Conservation (phyloP, 2,113 vertebrate species). For the Neoarius graeffei region DNA sequence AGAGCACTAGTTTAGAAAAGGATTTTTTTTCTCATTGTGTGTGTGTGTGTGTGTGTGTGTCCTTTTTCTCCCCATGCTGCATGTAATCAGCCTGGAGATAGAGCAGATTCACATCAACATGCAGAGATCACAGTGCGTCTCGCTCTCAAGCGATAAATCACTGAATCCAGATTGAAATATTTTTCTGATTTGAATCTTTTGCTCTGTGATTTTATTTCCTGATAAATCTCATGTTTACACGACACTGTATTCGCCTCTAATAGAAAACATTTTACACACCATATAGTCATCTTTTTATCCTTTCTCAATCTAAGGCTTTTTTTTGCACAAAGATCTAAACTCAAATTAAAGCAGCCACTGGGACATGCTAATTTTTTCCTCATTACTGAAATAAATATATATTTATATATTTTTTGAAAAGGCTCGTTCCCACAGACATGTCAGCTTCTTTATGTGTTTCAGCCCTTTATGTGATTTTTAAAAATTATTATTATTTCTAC, state of each 20-base stretch:
- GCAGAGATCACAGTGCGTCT: neutral
- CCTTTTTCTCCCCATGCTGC: neutral
- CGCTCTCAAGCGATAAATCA: neutral
- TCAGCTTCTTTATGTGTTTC: neutral
- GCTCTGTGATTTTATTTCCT: neutral
- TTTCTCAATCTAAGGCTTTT: neutral
- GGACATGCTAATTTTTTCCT: neutral
- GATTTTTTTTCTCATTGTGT: neutral
- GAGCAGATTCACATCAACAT: constrained; percentile 4
- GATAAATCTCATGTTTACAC: neutral
- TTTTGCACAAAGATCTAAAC: neutral
- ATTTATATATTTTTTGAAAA: neutral
- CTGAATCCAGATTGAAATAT: neutral
- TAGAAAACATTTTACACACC: neutral
- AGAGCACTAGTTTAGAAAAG: neutral
- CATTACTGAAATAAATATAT: neutral
- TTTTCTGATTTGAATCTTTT: neutral
- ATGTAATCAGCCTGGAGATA: neutral
- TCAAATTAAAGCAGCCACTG: constrained; percentile 13
- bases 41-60: neutral
- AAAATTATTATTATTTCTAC: neutral
- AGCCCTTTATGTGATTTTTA: constrained; percentile 6
- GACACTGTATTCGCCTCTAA: neutral
- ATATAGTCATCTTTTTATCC: neutral
- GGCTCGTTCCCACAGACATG: constrained; percentile 16